Conservation (phyloP, 2,113 vertebrate genomes). For the Oreamnos americanus region DNA sequence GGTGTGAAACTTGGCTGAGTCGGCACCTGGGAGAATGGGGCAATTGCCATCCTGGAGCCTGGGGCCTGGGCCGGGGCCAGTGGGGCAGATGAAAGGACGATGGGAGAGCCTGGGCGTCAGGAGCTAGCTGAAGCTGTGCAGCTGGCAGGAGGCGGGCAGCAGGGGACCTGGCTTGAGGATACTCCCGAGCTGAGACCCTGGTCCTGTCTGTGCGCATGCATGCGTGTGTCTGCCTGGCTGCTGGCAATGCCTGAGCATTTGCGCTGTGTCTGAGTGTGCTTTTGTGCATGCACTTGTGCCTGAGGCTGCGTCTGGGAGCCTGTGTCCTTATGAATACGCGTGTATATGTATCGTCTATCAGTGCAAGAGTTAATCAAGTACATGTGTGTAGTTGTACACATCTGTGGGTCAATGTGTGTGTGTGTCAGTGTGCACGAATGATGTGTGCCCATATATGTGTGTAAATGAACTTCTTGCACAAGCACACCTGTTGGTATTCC, state of each 20-base stretch:
- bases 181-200: background rate
- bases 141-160: background rate
- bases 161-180: slow-evolving; percentile 12
- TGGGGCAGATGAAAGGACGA: slow-evolving; percentile 14
- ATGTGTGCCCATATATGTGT: background rate
- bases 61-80: slow-evolving; percentile 54
- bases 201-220: background rate
- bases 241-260: background rate
- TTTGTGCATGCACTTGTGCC: background rate
- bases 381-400: background rate
- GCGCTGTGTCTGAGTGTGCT: background rate
- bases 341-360: background rate
- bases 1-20: slow-evolving; percentile 73
- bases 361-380: background rate
- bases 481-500: background rate
- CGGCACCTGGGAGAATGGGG: slow-evolving; percentile 52
- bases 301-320: background rate
- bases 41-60: slow-evolving; percentile 53
- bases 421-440: background rate
- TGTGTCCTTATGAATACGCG: background rate
- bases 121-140: background rate
- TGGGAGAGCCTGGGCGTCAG: background rate
- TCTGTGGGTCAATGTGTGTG: background rate
- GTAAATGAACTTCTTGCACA: background rate
- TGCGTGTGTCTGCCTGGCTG: background rate